These are phyloP conservation scores for Mnemiopsis leidyi DNA, from an alignment of 37 sponge, comb jelly and placozoan genomes.

Conservation along the genomic window DNA sequence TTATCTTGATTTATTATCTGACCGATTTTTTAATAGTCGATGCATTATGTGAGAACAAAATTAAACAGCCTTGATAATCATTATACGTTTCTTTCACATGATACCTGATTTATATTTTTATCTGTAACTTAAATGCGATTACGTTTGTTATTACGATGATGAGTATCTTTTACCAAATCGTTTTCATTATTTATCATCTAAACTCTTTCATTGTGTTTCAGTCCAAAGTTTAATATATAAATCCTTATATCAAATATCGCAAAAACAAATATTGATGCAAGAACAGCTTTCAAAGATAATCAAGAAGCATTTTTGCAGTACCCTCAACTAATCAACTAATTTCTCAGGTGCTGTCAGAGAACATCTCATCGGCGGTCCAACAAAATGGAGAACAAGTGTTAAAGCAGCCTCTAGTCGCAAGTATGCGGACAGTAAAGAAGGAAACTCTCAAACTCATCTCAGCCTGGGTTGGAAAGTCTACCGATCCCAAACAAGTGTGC, in stretches of 20 bases:
- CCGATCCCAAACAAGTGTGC: conserved; percentile 71
- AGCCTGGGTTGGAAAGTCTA: conserved; percentile 86
- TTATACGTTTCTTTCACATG: not conserved
- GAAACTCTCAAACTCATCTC: conserved; percentile 92
- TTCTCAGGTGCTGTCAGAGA: conserved; percentile 62
- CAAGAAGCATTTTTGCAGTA: no score
- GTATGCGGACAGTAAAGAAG: conserved; percentile 93
- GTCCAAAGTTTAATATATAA: no score
- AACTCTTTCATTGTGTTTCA: no score
- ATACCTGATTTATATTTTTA: not conserved
- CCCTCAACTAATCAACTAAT: no score
- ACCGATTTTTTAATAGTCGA: no score
- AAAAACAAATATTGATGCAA: no score
- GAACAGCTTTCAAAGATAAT: no score
- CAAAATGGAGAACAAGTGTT: conserved; percentile 80
- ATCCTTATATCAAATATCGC: no score
- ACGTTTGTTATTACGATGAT: not conserved
- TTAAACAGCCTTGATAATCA: not conserved
- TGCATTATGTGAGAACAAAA: not conserved
- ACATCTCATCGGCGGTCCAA: conserved; percentile 46
- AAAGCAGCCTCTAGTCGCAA: conserved; percentile 86
- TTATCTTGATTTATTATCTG: no score
- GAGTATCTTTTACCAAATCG: not conserved
- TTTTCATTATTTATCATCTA: not conserved
- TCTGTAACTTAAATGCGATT: not conserved